Evolutionary conservation across 1,140 invertebrate species (phyloP).

Genomic region (Grapholita molesta): DNA sequence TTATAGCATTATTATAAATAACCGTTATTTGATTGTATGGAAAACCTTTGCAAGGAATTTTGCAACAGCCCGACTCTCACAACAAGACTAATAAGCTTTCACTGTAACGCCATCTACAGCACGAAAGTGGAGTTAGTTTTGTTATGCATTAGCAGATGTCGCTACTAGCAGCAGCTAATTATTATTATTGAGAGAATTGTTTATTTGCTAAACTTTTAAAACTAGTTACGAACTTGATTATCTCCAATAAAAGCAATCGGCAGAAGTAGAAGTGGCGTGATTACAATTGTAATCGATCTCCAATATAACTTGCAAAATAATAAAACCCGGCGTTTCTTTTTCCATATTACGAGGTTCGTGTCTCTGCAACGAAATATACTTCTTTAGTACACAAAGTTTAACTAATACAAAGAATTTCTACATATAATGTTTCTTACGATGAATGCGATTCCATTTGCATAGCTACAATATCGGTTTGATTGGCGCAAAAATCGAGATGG

Average conservation of each 20-base stretch:
- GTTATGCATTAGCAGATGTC: neutral
- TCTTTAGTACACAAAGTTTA: neutral
- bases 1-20: too few species aligned
- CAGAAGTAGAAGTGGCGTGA: slow-evolving; percentile 39
- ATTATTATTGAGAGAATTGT: neutral
- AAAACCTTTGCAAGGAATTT: too few species aligned
- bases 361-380: slow-evolving; percentile 39
- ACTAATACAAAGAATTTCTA: slow-evolving; percentile 14
- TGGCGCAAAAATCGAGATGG: neutral
- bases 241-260: slow-evolving; percentile 42
- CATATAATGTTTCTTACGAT: slow-evolving; percentile 37
- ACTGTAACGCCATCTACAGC: neutral
- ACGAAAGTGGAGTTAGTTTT: neutral
- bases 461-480: neutral
- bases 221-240: slow-evolving; percentile 51
- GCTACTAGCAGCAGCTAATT: neutral
- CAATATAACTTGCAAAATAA: slow-evolving; percentile 46
- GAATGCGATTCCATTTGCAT: slow-evolving; percentile 35
- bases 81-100: too few species aligned
- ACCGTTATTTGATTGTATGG: too few species aligned
- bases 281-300: slow-evolving; percentile 35
- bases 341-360: slow-evolving; percentile 44
- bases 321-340: slow-evolving; percentile 32
- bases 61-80: too few species aligned
- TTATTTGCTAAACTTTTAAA: neutral